Evolutionary conservation across 2,888 invertebrate genomes (phyloP).

Genomic region (Aphodius granarius): DNA sequence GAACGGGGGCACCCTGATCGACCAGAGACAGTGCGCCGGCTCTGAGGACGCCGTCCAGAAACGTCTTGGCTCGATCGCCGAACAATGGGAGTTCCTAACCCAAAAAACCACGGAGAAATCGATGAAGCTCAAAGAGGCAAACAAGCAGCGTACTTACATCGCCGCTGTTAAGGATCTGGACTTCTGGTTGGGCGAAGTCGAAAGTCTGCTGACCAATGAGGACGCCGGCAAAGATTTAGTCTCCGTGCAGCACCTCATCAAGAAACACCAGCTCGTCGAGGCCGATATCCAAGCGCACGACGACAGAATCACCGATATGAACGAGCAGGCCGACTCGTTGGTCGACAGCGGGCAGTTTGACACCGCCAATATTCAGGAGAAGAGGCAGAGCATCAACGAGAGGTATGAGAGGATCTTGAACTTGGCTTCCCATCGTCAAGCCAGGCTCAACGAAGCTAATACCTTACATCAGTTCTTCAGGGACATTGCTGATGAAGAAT

Average conservation of each 20-base stretch:
- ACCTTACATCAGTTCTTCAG: constrained; percentile 99
- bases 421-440: constrained; percentile 89
- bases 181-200: constrained; percentile 99
- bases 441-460: constrained; percentile 92
- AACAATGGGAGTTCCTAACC: constrained; percentile 98
- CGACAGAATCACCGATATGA: constrained; percentile 93
- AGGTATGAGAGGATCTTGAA: constrained; percentile 93
- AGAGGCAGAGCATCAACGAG: constrained; percentile 94
- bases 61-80: constrained; percentile 87
- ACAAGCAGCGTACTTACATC: constrained; percentile 98
- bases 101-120: constrained; percentile 98
- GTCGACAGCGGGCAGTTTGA: constrained; percentile 98
- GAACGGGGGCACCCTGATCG: constrained; percentile 93
- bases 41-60: constrained; percentile 97
- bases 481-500: constrained; percentile 99
- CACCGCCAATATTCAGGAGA: constrained; percentile 92
- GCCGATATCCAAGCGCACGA: constrained; percentile 98
- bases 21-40: constrained; percentile 95
- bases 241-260: constrained; percentile 97
- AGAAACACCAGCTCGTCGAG: constrained; percentile 97
- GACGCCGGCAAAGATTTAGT: constrained; percentile 98
- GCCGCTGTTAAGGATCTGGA: constrained; percentile 99
- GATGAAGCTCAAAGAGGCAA: constrained; percentile 96
- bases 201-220: constrained; percentile 91
- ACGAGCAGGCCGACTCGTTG: constrained; percentile 92